phyloP scores from a whole-genome alignment of 2,888 invertebrate species.

The Macropis europaea region DNA sequence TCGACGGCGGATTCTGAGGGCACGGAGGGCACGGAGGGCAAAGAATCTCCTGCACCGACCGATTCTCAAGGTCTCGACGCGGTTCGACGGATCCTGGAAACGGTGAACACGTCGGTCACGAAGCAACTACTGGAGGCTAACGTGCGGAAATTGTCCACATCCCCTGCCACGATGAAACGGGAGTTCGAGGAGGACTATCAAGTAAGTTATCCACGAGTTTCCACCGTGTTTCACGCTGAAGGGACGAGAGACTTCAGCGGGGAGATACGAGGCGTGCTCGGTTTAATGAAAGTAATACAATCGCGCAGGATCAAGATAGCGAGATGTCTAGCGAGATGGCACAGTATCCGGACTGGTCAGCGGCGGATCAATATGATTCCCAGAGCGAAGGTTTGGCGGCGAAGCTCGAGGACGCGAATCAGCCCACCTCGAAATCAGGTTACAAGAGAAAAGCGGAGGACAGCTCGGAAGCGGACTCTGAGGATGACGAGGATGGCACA shows the following conservation, averaged over 20 bases:
- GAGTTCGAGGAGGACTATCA: constrained; percentile 77
- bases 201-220: constrained; percentile 59
- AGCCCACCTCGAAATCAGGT: constrained; percentile 53
- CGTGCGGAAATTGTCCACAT: constrained; percentile 85
- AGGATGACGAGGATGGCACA: constrained; percentile 80
- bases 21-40: constrained; percentile 83
- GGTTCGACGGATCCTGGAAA: constrained; percentile 87
- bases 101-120: constrained; percentile 88
- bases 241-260: too few relatives aligned
- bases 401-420: constrained; percentile 85
- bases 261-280: neutral
- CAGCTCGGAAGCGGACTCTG: constrained; percentile 59
- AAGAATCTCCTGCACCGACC: constrained; percentile 73
- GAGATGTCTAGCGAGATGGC: constrained; percentile 77
- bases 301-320: constrained; percentile 86
- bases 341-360: constrained; percentile 72
- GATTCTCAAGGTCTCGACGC: constrained; percentile 82
- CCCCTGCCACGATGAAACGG: constrained; percentile 79
- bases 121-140: constrained; percentile 87
- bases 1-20: constrained; percentile 83
- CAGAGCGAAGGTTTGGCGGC: constrained; percentile 89
- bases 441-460: constrained; percentile 66
- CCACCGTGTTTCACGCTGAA: too few relatives aligned
- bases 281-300: neutral
- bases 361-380: constrained; percentile 75